These are phyloP conservation scores for Lymantria monacha DNA, from an alignment of 2,888 invertebrate genomes.

Conservation along the genomic window DNA sequence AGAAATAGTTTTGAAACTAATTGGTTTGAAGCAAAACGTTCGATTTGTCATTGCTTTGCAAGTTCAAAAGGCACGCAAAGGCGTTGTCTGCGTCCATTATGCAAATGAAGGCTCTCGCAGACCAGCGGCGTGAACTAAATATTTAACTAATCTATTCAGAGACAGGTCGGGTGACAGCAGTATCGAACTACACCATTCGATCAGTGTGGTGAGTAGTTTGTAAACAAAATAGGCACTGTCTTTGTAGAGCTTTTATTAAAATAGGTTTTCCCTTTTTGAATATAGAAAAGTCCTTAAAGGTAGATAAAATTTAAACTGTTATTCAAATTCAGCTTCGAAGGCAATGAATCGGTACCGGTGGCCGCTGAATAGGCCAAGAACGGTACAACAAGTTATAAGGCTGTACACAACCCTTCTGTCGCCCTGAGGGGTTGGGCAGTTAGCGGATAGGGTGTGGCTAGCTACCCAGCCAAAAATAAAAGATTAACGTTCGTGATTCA, in stretches of 20 bases:
- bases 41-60: slow-evolving; percentile 51
- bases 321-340: no score
- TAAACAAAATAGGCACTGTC: slow-evolving; percentile 38
- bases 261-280: no score
- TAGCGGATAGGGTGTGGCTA: no score
- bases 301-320: no score
- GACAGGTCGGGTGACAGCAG: slow-evolving; percentile 39
- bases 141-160: slow-evolving; percentile 71
- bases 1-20: not conserved
- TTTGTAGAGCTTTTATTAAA: not conserved
- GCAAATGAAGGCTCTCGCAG: slow-evolving; percentile 60
- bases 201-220: slow-evolving; percentile 29
- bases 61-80: slow-evolving; percentile 46
- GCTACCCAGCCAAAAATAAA: no score
- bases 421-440: no score
- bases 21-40: slow-evolving; percentile 26
- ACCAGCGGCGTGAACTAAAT: slow-evolving; percentile 38
- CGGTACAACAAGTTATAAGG: no score
- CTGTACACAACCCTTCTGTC: no score
- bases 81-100: slow-evolving; percentile 66
- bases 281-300: no score
- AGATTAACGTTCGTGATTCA: no score
- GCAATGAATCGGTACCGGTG: no score
- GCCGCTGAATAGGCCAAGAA: no score
- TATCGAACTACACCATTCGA: slow-evolving; percentile 47